Conservation (phyloP, 2,797 vertebrate species). For the Melanotaenia parkinsoni region DNA sequence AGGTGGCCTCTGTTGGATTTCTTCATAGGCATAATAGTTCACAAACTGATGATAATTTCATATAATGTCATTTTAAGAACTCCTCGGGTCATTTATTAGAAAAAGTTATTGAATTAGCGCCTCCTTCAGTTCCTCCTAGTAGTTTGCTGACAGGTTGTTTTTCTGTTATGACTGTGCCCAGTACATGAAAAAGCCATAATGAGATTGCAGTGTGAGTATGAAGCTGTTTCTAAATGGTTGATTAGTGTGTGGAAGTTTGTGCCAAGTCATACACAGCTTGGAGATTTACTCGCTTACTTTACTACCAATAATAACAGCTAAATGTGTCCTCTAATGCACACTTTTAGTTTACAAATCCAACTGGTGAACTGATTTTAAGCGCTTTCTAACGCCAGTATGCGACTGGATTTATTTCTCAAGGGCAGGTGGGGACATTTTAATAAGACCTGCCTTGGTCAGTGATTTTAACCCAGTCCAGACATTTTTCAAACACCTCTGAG, state of each 20-base stretch:
- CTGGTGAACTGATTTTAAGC: not conserved
- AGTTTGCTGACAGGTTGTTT: not conserved
- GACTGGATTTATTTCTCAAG: conserved; percentile 9
- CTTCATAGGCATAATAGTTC: not conserved
- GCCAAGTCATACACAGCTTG: conserved; percentile 8
- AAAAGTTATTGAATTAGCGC: not conserved
- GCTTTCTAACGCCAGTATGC: not conserved
- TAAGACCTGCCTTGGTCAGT: not conserved
- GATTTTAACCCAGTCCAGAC: conserved; percentile 3
- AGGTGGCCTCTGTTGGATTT: not conserved
- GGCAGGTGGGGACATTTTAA: not conserved
- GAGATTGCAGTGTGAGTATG: conserved; percentile 5
- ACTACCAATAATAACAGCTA: conserved; percentile 6
- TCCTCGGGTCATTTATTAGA: not conserved
- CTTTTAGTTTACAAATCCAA: not conserved
- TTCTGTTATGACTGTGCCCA: not conserved
- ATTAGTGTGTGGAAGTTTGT: conserved; percentile 17
- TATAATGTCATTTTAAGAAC: not conserved
- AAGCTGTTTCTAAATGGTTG: conserved; percentile 6
- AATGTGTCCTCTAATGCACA: not conserved
- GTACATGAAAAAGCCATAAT: not conserved
- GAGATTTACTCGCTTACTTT: conserved; percentile 22
- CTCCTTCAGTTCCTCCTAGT: conserved; percentile 9
- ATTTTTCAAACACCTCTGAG: conserved; percentile 4
- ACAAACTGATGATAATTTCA: not conserved